These are phyloP conservation scores for Hydrotaea cyrtoneurina DNA, from an alignment of 2,888 invertebrate genomes.

Conservation along the genomic window DNA sequence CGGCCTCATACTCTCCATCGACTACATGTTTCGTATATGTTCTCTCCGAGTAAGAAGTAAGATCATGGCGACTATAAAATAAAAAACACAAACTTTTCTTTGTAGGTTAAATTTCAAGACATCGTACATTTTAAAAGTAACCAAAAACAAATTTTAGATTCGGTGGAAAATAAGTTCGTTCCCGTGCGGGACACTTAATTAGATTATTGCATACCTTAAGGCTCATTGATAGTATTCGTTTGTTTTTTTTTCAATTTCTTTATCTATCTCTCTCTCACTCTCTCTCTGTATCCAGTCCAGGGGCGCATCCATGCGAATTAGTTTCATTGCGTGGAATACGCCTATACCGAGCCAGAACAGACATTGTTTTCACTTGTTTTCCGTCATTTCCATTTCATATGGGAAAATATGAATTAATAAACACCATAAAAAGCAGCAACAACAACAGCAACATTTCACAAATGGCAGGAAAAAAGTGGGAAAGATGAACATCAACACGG, in stretches of 20 bases:
- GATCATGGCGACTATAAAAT: too few relatives aligned
- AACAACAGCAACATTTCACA: slow-evolving; percentile 2
- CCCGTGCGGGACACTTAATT: not conserved
- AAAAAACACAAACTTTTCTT: too few relatives aligned
- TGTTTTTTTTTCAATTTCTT: not conserved
- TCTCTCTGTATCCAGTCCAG: not conserved
- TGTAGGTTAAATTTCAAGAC: too few relatives aligned
- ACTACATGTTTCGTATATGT: too few relatives aligned
- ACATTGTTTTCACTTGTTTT: slow-evolving; percentile 1
- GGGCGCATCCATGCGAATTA: not conserved
- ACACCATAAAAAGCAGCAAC: not conserved
- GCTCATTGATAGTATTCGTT: not conserved
- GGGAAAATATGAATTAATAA: slow-evolving; percentile 24
- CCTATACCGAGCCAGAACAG: not conserved
- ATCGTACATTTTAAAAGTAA: too few relatives aligned
- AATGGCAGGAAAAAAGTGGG: not conserved
- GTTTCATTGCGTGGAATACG: not conserved
- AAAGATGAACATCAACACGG: not conserved
- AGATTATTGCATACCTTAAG: slow-evolving; percentile 1
- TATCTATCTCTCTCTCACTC: too few relatives aligned
- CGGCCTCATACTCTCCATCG: too few relatives aligned
- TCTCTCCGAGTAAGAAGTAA: too few relatives aligned
- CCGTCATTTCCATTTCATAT: not conserved
- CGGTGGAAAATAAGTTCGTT: too few relatives aligned
- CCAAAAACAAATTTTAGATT: too few relatives aligned